phyloP scores from a whole-genome alignment of 92 coral and sea anemone genomes.

The Phymanthus crucifer region DNA sequence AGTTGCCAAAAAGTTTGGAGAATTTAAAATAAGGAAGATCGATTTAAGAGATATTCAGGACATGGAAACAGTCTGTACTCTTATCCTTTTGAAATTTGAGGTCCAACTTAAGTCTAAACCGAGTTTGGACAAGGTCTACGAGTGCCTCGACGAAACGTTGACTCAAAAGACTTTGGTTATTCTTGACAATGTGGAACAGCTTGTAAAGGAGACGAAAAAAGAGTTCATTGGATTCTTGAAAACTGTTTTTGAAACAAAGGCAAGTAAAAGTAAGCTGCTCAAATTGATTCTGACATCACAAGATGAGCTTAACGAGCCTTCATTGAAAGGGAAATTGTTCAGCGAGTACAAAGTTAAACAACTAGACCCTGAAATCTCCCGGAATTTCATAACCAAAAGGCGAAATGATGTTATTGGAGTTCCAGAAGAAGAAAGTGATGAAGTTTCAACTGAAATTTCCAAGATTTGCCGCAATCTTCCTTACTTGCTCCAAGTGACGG shows the following conservation, averaged over 20 bases:
- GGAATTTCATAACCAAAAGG: conserved; percentile 8
- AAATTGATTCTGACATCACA: conserved; percentile 59
- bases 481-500: conserved; percentile 26
- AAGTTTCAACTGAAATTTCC: conserved; percentile 4
- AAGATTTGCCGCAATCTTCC: conserved; percentile 38
- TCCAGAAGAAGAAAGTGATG: conserved; percentile 5
- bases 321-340: conserved; percentile 24
- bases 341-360: conserved; percentile 38
- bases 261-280: conserved; percentile 16
- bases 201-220: conserved; percentile 10
- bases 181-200: conserved; percentile 69
- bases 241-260: conserved; percentile 17
- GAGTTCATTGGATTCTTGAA: conserved; percentile 27
- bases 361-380: conserved; percentile 21
- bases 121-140: conserved; percentile 18
- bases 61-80: conserved; percentile 19
- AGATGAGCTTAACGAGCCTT: conserved; percentile 31
- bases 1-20: conserved; percentile 16
- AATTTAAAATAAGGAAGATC: neutral
- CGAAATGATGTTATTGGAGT: neutral
- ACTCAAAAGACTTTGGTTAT: conserved; percentile 31
- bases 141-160: neutral
- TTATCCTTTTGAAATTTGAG: conserved; percentile 7
- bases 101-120: conserved; percentile 11
- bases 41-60: conserved; percentile 55